Evolutionary conservation across 2,113 vertebrate species (phyloP).

Genomic region (Carlito syrichta): DNA sequence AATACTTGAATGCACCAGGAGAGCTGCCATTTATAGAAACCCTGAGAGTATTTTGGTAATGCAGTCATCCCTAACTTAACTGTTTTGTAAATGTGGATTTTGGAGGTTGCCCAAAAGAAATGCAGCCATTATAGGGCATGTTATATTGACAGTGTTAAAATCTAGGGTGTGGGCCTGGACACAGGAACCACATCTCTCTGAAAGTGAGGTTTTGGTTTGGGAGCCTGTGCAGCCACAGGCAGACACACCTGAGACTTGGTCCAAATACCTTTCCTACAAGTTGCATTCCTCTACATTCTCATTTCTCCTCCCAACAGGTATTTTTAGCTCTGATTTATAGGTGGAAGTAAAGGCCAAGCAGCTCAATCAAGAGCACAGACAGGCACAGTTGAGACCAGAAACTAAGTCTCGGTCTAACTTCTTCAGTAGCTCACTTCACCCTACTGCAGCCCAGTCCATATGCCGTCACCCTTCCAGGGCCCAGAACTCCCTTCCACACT

Average conservation of each 20-base stretch:
- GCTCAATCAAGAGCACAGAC: constrained; percentile 10
- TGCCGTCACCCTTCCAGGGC: neutral
- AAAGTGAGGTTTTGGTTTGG: constrained; percentile 27
- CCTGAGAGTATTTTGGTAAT: constrained; percentile 69
- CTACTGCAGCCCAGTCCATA: neutral
- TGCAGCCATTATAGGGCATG: constrained; percentile 54
- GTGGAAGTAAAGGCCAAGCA: constrained; percentile 19
- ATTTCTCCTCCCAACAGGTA: neutral
- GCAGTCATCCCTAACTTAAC: constrained; percentile 44
- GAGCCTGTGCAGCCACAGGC: constrained; percentile 32
- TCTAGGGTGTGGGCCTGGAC: neutral
- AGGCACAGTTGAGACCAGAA: neutral
- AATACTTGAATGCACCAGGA: constrained; percentile 26
- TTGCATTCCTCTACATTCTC: neutral
- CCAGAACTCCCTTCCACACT: neutral
- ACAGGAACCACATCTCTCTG: neutral
- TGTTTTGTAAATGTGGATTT: constrained; percentile 17
- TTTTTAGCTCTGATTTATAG: neutral
- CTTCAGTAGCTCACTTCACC: neutral
- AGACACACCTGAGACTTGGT: constrained; percentile 58
- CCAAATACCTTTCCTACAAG: neutral
- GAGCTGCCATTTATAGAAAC: constrained; percentile 70
- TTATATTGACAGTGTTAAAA: constrained; percentile 36
- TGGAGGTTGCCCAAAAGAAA: constrained; percentile 30
- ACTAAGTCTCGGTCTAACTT: neutral